A percentile compares a stretch with the other conserved stretches of the same genome.
These are phyloP conservation scores for Saxicola maurus DNA, from an alignment of 2,797 vertebrate genomes.

Conservation along the genomic window DNA sequence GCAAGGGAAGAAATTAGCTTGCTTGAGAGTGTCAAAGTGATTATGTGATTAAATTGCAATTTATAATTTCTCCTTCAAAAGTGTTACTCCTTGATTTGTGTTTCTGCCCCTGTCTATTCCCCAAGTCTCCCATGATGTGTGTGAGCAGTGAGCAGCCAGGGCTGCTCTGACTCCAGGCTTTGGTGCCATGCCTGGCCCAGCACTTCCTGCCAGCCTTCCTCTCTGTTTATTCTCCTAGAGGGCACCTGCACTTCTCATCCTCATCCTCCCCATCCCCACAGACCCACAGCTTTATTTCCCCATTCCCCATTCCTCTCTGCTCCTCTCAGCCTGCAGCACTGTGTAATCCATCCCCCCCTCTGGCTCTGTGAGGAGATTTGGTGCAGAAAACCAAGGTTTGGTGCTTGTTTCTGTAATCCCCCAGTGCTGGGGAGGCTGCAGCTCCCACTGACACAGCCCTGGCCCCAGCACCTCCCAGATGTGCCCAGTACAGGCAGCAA, in stretches of 20 bases:
- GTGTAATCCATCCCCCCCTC: accelerated
- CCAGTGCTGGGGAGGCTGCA: not conserved
- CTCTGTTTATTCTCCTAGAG: accelerated
- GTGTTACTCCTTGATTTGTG: constrained; percentile 74
- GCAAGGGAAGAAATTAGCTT: constrained; percentile 86
- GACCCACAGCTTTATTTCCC: accelerated
- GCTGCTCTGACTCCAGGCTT: not conserved
- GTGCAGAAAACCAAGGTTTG: not conserved
- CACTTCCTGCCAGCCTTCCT: accelerated
- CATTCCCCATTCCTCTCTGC: not conserved
- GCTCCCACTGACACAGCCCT: not conserved
- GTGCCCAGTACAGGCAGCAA: not conserved
- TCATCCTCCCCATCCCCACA: accelerated
- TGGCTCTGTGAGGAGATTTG: not conserved
- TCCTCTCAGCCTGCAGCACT: not conserved
- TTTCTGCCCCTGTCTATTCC: constrained; percentile 34
- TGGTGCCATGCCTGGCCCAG: not conserved
- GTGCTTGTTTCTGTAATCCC: not conserved
- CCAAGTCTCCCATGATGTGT: not conserved
- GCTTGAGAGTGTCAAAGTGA: constrained; percentile 85
- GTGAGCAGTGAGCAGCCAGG: not conserved
- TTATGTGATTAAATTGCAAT: constrained; percentile 91
- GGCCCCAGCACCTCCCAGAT: accelerated
- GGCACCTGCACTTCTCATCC: accelerated
- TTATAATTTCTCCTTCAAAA: constrained; percentile 85